phyloP scores from a whole-genome alignment of 2,113 vertebrate genomes.

The Onychostoma macrolepis region DNA sequence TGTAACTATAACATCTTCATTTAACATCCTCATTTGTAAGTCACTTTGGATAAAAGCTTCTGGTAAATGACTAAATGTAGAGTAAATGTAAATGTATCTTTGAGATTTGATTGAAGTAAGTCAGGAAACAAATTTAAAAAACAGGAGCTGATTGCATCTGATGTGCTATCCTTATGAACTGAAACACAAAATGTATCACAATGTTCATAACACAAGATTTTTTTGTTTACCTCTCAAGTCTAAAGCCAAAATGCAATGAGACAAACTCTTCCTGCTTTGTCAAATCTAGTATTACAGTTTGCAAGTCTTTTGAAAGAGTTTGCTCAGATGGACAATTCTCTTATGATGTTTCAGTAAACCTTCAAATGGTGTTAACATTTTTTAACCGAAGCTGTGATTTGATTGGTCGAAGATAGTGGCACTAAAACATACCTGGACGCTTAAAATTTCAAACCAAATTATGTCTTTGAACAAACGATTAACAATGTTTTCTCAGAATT shows the following conservation, averaged over 20 bases:
- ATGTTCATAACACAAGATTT: neutral
- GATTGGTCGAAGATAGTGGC: neutral
- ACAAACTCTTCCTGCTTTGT: neutral
- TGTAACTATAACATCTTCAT: no score
- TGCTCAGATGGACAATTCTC: neutral
- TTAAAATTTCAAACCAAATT: neutral
- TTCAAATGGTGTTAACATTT: neutral
- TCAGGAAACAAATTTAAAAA: neutral
- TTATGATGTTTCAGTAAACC: neutral
- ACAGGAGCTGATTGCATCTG: neutral
- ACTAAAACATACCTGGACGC: neutral
- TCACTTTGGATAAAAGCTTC: no score
- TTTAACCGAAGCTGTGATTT: neutral
- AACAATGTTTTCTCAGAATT: neutral
- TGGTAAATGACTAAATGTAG: no score
- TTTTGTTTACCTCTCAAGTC: neutral
- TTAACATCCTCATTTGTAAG: no score
- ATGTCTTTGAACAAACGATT: neutral
- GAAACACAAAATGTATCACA: neutral
- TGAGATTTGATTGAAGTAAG: neutral
- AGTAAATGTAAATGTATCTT: no score
- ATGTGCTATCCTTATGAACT: neutral
- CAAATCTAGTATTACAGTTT: neutral
- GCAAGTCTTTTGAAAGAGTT: neutral
- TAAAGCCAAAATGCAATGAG: neutral